These are phyloP conservation scores for Epinotia ramella DNA, from an alignment of 2,888 invertebrate species.

Conservation along the genomic window DNA sequence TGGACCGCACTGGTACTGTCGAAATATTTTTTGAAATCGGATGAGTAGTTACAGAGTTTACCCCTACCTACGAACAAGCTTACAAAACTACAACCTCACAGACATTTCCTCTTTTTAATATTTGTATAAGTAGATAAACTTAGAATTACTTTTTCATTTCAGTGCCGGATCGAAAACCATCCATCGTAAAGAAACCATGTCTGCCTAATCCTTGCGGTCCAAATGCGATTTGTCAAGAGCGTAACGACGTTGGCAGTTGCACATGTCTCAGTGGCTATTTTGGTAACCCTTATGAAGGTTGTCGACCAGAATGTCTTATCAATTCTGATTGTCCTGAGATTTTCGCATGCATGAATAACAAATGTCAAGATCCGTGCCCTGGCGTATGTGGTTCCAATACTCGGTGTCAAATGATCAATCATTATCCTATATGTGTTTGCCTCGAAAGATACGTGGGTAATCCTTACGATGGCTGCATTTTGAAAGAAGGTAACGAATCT, in stretches of 20 bases:
- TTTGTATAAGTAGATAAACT: too few species aligned
- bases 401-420: constrained; percentile 90
- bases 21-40: too few species aligned
- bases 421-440: constrained; percentile 91
- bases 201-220: constrained; percentile 87
- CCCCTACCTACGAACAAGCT: too few species aligned
- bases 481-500: constrained; percentile 67
- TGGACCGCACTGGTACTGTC: too few species aligned
- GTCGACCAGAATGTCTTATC: constrained; percentile 89
- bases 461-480: constrained; percentile 84
- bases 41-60: too few species aligned
- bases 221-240: constrained; percentile 88
- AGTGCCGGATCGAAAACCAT: constrained; percentile 61
- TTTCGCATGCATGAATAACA: constrained; percentile 87
- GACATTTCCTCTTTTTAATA: too few species aligned
- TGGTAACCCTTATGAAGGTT: constrained; percentile 89
- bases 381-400: constrained; percentile 92
- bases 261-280: constrained; percentile 88
- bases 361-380: constrained; percentile 89
- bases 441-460: constrained; percentile 88
- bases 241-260: constrained; percentile 88
- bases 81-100: too few species aligned
- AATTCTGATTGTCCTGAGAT: constrained; percentile 88
- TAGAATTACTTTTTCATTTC: constrained; percentile 18
- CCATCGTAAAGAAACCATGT: constrained; percentile 75